Evolutionary conservation across 2,888 invertebrate species (phyloP).

Genomic region (Conomelus anceps): DNA sequence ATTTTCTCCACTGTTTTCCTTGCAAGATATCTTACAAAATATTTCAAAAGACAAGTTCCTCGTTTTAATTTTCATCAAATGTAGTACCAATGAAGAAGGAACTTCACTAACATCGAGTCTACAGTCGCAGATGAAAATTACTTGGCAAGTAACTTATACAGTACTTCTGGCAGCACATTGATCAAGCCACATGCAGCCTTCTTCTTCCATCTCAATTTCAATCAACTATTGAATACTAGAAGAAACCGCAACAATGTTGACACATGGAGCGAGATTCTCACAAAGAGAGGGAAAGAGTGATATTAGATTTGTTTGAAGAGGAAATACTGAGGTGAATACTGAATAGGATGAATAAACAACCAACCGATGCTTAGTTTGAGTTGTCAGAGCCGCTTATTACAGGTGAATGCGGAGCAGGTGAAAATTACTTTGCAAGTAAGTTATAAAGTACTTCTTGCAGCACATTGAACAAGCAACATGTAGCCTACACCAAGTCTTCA

Average conservation of each 20-base stretch:
- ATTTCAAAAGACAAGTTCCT: too few species aligned
- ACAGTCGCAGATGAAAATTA: too few species aligned
- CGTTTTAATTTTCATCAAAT: too few species aligned
- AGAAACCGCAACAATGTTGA: not conserved
- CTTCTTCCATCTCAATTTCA: too few species aligned
- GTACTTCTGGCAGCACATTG: too few species aligned
- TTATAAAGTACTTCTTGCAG: not conserved
- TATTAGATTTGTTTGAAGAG: not conserved
- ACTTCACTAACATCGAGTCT: too few species aligned
- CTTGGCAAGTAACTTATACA: too few species aligned
- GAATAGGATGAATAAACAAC: not conserved
- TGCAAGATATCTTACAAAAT: too few species aligned
- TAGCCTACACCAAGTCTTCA: not conserved
- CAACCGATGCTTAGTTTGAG: not conserved
- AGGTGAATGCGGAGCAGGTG: not conserved
- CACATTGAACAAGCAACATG: not conserved
- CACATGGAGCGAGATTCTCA: not conserved
- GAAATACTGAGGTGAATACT: not conserved
- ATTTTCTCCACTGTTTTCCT: too few species aligned
- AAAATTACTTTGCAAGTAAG: not conserved
- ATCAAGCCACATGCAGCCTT: too few species aligned
- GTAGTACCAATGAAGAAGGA: too few species aligned
- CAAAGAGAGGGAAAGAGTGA: not conserved
- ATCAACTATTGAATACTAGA: not conserved
- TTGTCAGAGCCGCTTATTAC: not conserved